Evolutionary conservation across 92 coral and sea anemone genomes (phyloP).

Genomic region (Metridium senile): DNA sequence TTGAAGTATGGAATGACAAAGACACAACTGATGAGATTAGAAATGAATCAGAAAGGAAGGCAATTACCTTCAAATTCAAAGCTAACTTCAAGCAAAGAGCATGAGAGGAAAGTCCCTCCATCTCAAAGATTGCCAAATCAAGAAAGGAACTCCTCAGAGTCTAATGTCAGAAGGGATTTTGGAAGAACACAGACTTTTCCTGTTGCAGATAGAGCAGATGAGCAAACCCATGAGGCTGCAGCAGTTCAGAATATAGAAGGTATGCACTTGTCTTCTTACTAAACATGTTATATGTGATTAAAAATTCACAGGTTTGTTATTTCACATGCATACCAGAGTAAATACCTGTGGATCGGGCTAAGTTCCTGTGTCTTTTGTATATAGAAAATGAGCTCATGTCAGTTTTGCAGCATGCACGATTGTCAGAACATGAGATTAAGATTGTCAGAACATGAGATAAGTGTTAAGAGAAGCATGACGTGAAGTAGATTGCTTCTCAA

Average conservation of each 20-base stretch:
- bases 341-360: too few relatives aligned
- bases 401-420: too few relatives aligned
- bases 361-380: too few relatives aligned
- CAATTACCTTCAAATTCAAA: neutral
- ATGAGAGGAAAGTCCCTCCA: neutral
- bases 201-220: neutral
- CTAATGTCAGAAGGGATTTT: slow-evolving; percentile 2
- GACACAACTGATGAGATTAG: slow-evolving; percentile 86
- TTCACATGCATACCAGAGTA: too few relatives aligned
- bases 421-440: too few relatives aligned
- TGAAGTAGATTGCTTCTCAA: too few relatives aligned
- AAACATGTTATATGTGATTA: too few relatives aligned
- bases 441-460: too few relatives aligned
- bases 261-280: too few relatives aligned
- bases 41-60: slow-evolving; percentile 56
- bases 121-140: neutral
- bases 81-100: neutral
- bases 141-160: neutral
- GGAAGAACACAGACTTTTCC: slow-evolving; percentile 39
- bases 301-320: too few relatives aligned
- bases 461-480: too few relatives aligned
- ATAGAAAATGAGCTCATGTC: too few relatives aligned
- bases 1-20: slow-evolving; percentile 83
- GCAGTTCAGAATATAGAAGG: neutral
- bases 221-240: neutral